Conservation (phyloP, 2,888 invertebrate species). For the Phyllotreta striolata region DNA sequence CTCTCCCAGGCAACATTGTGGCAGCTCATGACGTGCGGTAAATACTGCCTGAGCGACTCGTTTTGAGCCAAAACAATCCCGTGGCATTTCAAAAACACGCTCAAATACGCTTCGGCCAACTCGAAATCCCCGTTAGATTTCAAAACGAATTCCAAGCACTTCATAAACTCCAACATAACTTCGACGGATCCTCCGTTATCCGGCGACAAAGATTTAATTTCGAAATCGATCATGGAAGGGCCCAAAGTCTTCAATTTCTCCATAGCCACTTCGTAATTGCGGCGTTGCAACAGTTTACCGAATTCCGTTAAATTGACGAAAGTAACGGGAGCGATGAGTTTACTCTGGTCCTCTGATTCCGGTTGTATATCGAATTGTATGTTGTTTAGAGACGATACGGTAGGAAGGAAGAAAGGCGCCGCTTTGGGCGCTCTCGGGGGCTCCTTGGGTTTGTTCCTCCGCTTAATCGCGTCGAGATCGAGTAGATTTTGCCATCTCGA, state of each 20-base stretch:
- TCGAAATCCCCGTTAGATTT: conserved; percentile 85
- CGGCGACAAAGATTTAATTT: conserved; percentile 81
- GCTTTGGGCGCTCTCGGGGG: conserved; percentile 83
- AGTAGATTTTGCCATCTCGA: conserved; percentile 90
- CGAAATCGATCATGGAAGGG: conserved; percentile 86
- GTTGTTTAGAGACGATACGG: conserved; percentile 82
- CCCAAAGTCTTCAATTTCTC: conserved; percentile 73
- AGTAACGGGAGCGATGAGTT: conserved; percentile 66
- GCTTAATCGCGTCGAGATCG: conserved; percentile 71
- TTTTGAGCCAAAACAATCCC: conserved; percentile 68
- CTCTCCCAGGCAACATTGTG: conserved; percentile 72
- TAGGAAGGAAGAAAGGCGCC: conserved; percentile 96
- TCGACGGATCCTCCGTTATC: conserved; percentile 78
- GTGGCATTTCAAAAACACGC: conserved; percentile 85
- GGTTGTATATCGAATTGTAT: conserved; percentile 77
- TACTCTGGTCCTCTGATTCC: conserved; percentile 58
- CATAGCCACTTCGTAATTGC: conserved; percentile 68
- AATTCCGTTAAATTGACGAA: conserved; percentile 75
- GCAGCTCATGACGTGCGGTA: conserved; percentile 67
- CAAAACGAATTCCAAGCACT: conserved; percentile 75
- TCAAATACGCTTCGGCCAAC: conserved; percentile 87
- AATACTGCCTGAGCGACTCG: conserved; percentile 64
- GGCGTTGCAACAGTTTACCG: conserved; percentile 68
- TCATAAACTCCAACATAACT: conserved; percentile 80
- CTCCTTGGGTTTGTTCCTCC: conserved; percentile 88